Evolutionary conservation across 2,888 invertebrate species (phyloP), one percentile per base, ranked within the genome.

Genomic region (Lepidochrysops patricia): DNA sequence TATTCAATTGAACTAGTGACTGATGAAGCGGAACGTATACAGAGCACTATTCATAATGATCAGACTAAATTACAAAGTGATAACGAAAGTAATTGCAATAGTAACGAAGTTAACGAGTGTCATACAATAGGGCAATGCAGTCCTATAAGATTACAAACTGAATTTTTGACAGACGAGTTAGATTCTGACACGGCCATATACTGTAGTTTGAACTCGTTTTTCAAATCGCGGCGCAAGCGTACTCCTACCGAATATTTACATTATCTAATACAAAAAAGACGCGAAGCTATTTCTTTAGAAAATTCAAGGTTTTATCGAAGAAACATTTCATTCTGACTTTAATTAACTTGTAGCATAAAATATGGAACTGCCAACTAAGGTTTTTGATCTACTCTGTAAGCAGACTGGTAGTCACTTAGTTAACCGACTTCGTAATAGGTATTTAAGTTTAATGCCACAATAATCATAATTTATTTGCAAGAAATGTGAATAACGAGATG

Each of bases 161-260:
- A 12, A 23, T 43, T 43, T 12, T 9, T 9, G 2, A 4, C 9
- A 9, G 19, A 19, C 4, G 43, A 12, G 4, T 9, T 9, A 7
- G 19, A 23, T 12, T 19, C 43, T 12, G 43, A 9, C 4, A 4
- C 19, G 19, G 1, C 43, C 13, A n/a, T 52, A 9, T 54, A 54
- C 19, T 29, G 19, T 4, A 54, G 54, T 19, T 32, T 54, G 2
- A 54, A 54, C 19, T 54, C 54, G 32, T 32, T 32, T 32, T 32
- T 54, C 6, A 15, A 32, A 27, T 9, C 15, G 15, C 32, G 32
- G 4, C 12, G 9, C 4, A 32, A 29, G 19, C 54, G 77, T 19
- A 79, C 77, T 6, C 92, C 92, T 0, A 91, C 90, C 60, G 89
- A 90, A 63, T 92, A 91, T 77, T 73, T 92, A 61, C 89, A 87